Evolutionary conservation across 2,113 vertebrate species (phyloP).

Genomic region (Serilophus lunatus): DNA sequence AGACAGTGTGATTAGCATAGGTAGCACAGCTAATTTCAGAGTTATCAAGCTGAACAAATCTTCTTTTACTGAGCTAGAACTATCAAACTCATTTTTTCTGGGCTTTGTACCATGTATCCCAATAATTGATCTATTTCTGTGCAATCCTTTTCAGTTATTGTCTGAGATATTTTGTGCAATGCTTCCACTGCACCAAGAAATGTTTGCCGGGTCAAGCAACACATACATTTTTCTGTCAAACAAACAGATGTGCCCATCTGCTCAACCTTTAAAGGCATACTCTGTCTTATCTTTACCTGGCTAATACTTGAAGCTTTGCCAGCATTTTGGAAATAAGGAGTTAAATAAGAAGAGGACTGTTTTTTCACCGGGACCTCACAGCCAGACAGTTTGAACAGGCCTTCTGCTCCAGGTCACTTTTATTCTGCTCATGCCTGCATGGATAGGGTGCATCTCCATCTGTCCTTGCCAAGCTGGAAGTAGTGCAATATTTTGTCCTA

Average conservation of each 20-base stretch:
- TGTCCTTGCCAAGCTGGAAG: background rate
- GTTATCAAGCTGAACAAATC: background rate
- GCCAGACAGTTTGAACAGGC: background rate
- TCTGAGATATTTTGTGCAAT: background rate
- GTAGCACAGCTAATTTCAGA: background rate
- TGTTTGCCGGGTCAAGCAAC: background rate
- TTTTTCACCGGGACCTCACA: background rate
- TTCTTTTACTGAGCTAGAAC: background rate
- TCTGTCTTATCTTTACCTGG: background rate
- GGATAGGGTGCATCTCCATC: conserved; percentile 2
- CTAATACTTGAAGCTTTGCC: background rate
- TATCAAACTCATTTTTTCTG: background rate
- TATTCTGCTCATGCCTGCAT: conserved; percentile 11
- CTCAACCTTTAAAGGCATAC: background rate
- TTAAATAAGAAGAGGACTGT: background rate
- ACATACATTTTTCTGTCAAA: conserved; percentile 33
- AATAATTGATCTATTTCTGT: background rate
- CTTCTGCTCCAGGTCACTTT: conserved; percentile 53
- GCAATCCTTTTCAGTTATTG: background rate
- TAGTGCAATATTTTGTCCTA: background rate
- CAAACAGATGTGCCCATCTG: conserved; percentile 32
- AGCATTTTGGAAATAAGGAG: background rate
- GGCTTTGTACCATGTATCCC: background rate
- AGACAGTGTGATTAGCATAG: background rate
- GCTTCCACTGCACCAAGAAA: background rate